Conservation (phyloP, 2,113 vertebrate species). For the Bos indicus region DNA sequence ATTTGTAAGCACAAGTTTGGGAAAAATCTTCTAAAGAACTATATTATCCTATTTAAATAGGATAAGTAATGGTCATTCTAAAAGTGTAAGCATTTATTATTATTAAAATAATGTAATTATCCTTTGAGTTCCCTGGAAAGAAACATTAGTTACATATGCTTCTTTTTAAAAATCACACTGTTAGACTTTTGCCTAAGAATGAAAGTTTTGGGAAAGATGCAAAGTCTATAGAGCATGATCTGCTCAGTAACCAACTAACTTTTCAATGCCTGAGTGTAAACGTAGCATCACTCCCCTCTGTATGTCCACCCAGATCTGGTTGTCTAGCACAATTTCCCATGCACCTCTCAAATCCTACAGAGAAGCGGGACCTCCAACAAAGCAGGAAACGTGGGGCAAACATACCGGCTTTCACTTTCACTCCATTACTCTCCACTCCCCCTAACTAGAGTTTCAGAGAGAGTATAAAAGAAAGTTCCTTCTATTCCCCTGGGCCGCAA, state of each 20-base stretch:
- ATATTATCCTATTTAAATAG: not conserved
- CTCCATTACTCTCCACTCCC: accelerated
- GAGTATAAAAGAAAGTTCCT: not conserved
- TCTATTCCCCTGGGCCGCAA: not conserved
- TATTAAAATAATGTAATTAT: not conserved
- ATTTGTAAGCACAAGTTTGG: not conserved
- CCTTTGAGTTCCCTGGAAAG: not conserved
- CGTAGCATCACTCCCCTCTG: not conserved
- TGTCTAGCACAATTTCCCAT: not conserved
- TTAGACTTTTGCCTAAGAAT: not conserved
- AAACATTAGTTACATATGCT: not conserved
- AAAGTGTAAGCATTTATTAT: not conserved
- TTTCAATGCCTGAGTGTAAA: not conserved
- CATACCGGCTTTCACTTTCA: not conserved
- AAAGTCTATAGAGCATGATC: not conserved
- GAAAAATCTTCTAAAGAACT: not conserved
- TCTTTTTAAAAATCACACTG: not conserved
- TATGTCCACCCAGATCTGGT: not conserved
- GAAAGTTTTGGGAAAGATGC: not conserved
- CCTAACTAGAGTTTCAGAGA: not conserved
- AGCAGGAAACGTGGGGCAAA: not conserved
- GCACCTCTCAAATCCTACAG: not conserved
- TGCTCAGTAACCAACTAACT: not conserved
- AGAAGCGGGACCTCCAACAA: not conserved
- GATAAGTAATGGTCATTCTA: not conserved